Evolutionary conservation across 2,113 vertebrate species (phyloP).

Genomic region (Atlantisia rogersi): DNA sequence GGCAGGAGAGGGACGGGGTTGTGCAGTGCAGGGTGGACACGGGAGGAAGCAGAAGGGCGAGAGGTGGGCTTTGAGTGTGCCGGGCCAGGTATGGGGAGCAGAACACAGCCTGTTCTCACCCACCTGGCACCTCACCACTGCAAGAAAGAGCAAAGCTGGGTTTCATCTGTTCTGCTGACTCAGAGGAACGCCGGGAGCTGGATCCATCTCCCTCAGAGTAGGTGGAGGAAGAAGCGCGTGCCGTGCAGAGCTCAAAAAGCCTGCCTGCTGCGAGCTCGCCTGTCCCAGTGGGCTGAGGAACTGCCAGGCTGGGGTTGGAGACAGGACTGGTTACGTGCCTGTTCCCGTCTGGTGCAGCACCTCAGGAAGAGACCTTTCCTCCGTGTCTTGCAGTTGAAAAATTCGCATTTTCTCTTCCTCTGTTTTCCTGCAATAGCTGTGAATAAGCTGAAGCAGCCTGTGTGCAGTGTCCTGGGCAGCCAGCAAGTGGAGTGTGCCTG

Average conservation of each 20-base stretch:
- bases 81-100: background rate
- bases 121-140: conserved; percentile 14
- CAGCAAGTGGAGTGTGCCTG: background rate
- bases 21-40: background rate
- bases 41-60: background rate
- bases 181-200: conserved; percentile 33
- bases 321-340: background rate
- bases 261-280: conserved; percentile 18
- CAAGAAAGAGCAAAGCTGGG: conserved; percentile 56
- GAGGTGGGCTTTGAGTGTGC: background rate
- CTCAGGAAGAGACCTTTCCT: conserved; percentile 31
- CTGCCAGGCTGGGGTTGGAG: background rate
- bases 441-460: background rate
- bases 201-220: conserved; percentile 29
- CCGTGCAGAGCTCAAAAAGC: background rate
- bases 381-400: background rate
- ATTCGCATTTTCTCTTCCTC: background rate
- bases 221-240: conserved; percentile 51
- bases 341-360: background rate
- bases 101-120: background rate
- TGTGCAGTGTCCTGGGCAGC: background rate
- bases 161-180: conserved; percentile 56
- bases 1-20: too few species aligned
- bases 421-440: background rate
- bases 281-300: conserved; percentile 48